Conservation (phyloP, 1,140 invertebrate genomes). For the Tetragonula clypearis region DNA sequence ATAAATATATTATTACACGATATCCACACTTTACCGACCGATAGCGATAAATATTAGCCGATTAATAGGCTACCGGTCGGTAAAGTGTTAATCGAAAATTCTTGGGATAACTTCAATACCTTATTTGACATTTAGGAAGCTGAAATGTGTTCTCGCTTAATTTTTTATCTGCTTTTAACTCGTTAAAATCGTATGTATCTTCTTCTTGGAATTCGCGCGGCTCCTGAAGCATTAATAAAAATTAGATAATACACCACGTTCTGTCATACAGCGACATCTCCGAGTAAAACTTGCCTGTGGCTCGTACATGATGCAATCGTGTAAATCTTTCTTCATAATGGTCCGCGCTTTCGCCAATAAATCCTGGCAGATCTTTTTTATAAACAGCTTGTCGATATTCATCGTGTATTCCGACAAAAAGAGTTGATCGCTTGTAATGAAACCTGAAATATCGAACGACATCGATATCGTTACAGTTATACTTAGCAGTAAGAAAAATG, state of each 20-base stretch:
- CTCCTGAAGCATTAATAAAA: slow-evolving; percentile 59
- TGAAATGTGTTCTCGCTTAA: slow-evolving; percentile 77
- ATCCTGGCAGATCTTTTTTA: slow-evolving; percentile 89
- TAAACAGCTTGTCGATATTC: slow-evolving; percentile 90
- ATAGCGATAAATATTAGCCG: no score
- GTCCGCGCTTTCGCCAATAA: slow-evolving; percentile 86
- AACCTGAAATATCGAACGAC: slow-evolving; percentile 72
- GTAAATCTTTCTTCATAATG: slow-evolving; percentile 92
- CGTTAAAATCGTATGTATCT: slow-evolving; percentile 59
- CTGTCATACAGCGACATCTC: neutral
- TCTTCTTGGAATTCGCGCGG: slow-evolving; percentile 72
- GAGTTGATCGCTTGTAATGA: slow-evolving; percentile 79
- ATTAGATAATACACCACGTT: neutral
- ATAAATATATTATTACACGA: no score
- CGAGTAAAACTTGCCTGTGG: slow-evolving; percentile 62
- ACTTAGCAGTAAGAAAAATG: neutral
- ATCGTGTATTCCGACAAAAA: slow-evolving; percentile 85
- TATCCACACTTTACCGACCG: no score
- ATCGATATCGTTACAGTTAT: neutral
- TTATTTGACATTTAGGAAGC: slow-evolving; percentile 86
- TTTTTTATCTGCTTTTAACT: slow-evolving; percentile 61
- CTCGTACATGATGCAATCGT: slow-evolving; percentile 86
- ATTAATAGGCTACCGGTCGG: no score
- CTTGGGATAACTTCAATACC: slow-evolving; percentile 74
- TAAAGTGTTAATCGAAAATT: neutral